Evolutionary conservation across 2,797 vertebrate genomes (phyloP).

Genomic region (Enteromius viviparus): DNA sequence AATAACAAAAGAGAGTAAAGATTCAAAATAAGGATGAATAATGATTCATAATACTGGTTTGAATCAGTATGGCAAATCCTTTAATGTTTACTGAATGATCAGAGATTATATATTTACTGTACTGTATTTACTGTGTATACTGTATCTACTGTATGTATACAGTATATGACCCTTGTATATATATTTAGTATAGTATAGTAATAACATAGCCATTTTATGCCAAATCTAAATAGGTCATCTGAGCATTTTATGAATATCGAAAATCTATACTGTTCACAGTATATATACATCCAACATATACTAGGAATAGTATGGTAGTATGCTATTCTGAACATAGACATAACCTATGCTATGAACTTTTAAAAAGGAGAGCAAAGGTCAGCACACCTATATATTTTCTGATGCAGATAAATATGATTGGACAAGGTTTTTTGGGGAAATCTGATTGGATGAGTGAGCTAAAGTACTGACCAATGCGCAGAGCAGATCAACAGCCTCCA

Average conservation of each 20-base stretch:
- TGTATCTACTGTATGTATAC: no score
- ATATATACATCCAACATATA: no score
- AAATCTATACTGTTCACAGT: not conserved
- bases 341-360: not conserved
- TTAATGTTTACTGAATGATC: no score
- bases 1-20: not conserved
- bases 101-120: no score
- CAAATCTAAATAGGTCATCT: not conserved
- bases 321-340: no score
- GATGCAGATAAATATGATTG: not conserved
- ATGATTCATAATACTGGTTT: no score
- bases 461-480: constrained; percentile 89
- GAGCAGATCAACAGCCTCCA: constrained; percentile 94
- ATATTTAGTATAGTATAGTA: no score
- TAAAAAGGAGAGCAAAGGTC: not conserved
- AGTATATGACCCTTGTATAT: no score
- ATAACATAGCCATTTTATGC: not conserved
- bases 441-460: not conserved
- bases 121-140: no score
- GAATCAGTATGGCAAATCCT: no score
- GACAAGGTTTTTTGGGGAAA: not conserved
- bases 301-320: no score
- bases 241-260: not conserved
- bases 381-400: not conserved
- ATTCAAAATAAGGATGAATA: not conserved